Conservation (phyloP, 2,113 vertebrate genomes). For the Notothenia rossii region DNA sequence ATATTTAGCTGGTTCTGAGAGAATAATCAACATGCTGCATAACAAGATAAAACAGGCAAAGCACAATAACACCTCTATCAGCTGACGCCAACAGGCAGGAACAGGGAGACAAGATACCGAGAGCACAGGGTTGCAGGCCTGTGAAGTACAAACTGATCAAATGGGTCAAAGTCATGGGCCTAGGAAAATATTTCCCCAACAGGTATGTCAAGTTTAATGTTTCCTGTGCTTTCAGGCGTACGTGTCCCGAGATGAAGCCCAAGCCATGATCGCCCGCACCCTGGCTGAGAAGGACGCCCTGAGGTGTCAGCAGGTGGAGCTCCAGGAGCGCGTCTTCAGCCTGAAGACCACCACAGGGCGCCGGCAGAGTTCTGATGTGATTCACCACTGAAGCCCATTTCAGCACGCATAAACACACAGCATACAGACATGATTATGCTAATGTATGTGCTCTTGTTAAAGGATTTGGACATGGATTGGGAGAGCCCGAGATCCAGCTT, state of each 20-base stretch:
- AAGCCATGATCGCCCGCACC: constrained; percentile 85
- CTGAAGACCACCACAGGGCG: constrained; percentile 54
- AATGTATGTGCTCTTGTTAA: background rate
- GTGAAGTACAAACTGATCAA: too few species aligned
- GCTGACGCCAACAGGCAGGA: too few species aligned
- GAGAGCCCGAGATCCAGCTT: constrained; percentile 21
- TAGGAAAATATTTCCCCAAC: too few species aligned
- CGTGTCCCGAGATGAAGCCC: constrained; percentile 85
- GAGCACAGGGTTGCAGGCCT: too few species aligned
- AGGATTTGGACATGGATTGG: constrained; percentile 49
- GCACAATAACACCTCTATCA: too few species aligned
- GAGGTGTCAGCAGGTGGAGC: constrained; percentile 86
- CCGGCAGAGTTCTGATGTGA: constrained; percentile 48
- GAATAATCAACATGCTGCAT: too few species aligned
- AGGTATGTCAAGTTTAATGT: background rate
- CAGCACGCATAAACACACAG: background rate
- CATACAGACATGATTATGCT: background rate
- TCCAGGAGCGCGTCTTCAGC: constrained; percentile 83
- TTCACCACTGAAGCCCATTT: background rate
- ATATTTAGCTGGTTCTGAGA: too few species aligned
- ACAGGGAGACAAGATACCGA: too few species aligned
- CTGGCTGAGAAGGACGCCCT: constrained; percentile 90
- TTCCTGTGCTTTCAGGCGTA: constrained; percentile 82
- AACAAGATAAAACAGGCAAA: too few species aligned
- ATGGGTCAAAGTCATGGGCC: too few species aligned